These are phyloP conservation scores for Rotaria socialis DNA, from an alignment of 2,888 invertebrate genomes.

Conservation along the genomic window DNA sequence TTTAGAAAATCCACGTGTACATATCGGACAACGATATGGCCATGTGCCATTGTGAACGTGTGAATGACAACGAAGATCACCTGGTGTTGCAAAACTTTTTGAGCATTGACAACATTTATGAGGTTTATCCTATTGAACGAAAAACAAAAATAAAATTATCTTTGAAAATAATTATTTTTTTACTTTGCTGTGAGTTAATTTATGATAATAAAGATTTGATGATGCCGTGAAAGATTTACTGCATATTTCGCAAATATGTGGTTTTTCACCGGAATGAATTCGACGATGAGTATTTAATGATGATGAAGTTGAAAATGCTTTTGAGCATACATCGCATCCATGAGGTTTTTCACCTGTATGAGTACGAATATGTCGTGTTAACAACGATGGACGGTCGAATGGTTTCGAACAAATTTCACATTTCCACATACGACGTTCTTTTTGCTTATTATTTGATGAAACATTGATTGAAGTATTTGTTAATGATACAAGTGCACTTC, in stretches of 20 bases:
- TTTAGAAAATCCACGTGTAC: constrained; percentile 75
- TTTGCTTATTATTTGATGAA: background rate
- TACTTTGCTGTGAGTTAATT: constrained; percentile 77
- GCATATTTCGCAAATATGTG: constrained; percentile 85
- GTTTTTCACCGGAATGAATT: constrained; percentile 93
- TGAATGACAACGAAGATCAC: constrained; percentile 89
- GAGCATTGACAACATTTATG: constrained; percentile 89
- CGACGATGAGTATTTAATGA: constrained; percentile 88
- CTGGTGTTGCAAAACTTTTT: constrained; percentile 91
- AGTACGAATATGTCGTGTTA: constrained; percentile 89
- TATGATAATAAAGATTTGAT: constrained; percentile 91
- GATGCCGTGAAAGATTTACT: constrained; percentile 90
- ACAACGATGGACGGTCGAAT: constrained; percentile 84
- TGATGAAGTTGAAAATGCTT: constrained; percentile 89
- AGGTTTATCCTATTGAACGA: constrained; percentile 73
- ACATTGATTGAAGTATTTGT: background rate
- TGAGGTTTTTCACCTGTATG: constrained; percentile 92
- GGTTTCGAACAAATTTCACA: constrained; percentile 91
- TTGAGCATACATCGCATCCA: constrained; percentile 88
- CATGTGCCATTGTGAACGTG: constrained; percentile 92
- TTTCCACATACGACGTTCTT: constrained; percentile 40
- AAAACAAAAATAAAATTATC: background rate
- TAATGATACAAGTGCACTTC: background rate
- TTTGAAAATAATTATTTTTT: background rate
- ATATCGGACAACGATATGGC: constrained; percentile 91